phyloP scores from a whole-genome alignment of 2,888 invertebrate genomes.

The Galeruca laticollis region DNA sequence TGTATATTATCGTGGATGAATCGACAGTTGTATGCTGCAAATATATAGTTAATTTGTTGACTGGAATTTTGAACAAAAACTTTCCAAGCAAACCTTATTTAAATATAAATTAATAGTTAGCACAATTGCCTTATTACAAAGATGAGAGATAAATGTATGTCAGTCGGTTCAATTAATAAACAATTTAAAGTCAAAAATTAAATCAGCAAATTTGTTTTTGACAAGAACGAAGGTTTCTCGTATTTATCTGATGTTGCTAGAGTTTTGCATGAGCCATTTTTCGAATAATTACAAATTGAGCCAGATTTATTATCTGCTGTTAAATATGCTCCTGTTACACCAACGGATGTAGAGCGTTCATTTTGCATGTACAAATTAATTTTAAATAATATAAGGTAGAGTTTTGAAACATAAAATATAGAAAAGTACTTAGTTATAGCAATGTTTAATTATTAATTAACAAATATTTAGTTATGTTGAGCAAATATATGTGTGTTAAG shows the following conservation, averaged over 20 bases:
- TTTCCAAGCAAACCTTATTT: no score
- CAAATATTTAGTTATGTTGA: neutral
- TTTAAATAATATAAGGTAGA: neutral
- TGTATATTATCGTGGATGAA: no score
- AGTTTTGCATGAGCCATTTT: conserved; percentile 1
- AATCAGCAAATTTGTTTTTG: conserved; percentile 7
- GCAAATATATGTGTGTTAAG: conserved; percentile 9
- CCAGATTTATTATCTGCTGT: neutral
- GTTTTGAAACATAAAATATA: neutral
- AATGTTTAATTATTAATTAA: conserved; percentile 8
- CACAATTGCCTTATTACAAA: no score
- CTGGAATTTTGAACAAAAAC: no score
- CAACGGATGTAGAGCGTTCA: neutral
- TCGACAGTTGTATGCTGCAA: no score
- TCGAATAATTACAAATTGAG: conserved; percentile 4
- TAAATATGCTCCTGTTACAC: neutral
- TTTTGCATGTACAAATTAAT: conserved; percentile 5
- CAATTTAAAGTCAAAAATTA: conserved; percentile 4
- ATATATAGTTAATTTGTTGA: no score
- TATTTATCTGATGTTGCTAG: neutral
- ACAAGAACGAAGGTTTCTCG: conserved; percentile 5
- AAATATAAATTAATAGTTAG: no score
- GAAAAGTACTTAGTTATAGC: conserved; percentile 3
- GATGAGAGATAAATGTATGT: conserved; percentile 4
- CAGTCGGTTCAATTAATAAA: neutral